Base-by-base conservation (phyloP, 2,113 vertebrate genomes). In the Hystrix cristata region DNA sequence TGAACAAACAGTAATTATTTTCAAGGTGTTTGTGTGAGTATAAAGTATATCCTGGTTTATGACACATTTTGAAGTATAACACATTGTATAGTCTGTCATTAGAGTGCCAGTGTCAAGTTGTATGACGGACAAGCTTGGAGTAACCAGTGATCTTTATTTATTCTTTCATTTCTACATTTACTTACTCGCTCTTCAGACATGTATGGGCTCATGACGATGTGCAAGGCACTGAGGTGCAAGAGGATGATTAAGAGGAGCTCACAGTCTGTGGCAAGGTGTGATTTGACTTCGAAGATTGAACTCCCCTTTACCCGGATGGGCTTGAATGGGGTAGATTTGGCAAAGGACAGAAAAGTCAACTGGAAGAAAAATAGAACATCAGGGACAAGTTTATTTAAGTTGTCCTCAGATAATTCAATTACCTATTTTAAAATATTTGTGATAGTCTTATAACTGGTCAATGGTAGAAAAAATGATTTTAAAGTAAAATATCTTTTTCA, bases 211-310 rank as follows among this genome's bases (percentile, higher is more conserved):
- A 51, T 1, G 13, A 71, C 25, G 14, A 12, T 0, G 7, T 38
- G 27, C 27, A 38, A 29, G 53, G 18, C 65, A 11, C 72, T 16
- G 31, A 55, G 25, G 71, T 38, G n/a, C 10, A 0, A 9, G 8
- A 23, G 21, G 21, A 13, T 48, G 25, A 43, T n/a, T 18, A 59
- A 51, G 51, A 81, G 72, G 21, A 18, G 21, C 64, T 81, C 57
- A 25, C 3, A 5, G 14, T 13, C 11, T 0, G 14, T 1, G n/a
- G 11, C 10, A 23, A 74, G 34, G 19, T 43, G 48, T 0, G 5
- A 21, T 34, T 51, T 71, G 29, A 14, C 72, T 48, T 89, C 5
- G 3, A 55, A 71, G 65, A 7, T 2, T 13, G 53, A 78, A 38
- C 1, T 31, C 16, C 23, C 71, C 71, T 89, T 78, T 71, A 46